phyloP scores from a whole-genome alignment of 2,888 invertebrate species.

The Tenthredo amoena region DNA sequence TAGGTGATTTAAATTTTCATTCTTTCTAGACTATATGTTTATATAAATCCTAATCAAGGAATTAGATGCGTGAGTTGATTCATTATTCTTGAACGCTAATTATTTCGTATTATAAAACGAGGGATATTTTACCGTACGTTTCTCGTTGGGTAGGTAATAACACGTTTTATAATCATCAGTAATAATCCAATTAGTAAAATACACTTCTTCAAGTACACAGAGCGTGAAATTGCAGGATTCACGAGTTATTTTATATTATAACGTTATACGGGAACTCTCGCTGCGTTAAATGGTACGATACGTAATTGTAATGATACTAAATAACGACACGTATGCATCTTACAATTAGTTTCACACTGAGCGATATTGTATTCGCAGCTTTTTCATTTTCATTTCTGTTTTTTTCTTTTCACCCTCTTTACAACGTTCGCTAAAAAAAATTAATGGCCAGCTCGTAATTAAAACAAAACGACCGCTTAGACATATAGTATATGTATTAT shows the following conservation, averaged over 20 bases:
- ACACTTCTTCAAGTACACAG: slow-evolving; percentile 40
- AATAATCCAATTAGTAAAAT: slow-evolving; percentile 49
- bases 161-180: slow-evolving; percentile 41
- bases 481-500: no score
- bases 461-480: slow-evolving; percentile 10
- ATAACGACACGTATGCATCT: slow-evolving; percentile 26
- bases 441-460: slow-evolving; percentile 13
- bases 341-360: background rate
- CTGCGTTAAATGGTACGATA: background rate
- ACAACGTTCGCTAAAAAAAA: background rate
- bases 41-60: background rate
- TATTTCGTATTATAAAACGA: background rate
- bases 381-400: background rate
- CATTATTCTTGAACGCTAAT: slow-evolving; percentile 13
- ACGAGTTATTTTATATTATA: slow-evolving; percentile 15
- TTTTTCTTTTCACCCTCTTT: background rate
- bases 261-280: slow-evolving; percentile 22
- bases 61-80: slow-evolving; percentile 21
- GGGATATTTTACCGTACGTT: slow-evolving; percentile 19
- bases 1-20: background rate
- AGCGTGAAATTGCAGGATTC: slow-evolving; percentile 46
- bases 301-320: slow-evolving; percentile 29
- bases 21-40: background rate
- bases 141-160: slow-evolving; percentile 4
- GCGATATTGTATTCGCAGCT: background rate